These are phyloP conservation scores for Litoditis marina DNA, from an alignment of 2,888 invertebrate genomes.

Conservation along the genomic window DNA sequence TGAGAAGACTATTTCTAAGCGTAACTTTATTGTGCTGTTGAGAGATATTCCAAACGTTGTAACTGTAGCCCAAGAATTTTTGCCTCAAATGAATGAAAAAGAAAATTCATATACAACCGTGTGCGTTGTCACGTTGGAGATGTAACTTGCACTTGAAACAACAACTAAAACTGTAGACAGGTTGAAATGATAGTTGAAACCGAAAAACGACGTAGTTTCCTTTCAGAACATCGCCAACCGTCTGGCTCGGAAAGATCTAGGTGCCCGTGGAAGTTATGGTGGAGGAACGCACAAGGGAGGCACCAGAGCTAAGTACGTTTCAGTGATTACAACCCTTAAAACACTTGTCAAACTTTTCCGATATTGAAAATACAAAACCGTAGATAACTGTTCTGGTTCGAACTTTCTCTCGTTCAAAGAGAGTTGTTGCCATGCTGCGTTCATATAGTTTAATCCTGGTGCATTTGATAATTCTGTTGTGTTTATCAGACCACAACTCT, in stretches of 20 bases:
- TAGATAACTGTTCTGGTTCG: not conserved
- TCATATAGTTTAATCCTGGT: too few relatives aligned
- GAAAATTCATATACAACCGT: too few relatives aligned
- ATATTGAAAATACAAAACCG: constrained; percentile 1
- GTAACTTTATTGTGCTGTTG: too few relatives aligned
- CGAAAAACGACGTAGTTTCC: not conserved
- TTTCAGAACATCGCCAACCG: constrained; percentile 20
- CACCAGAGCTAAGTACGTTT: constrained; percentile 19
- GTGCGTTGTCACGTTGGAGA: too few relatives aligned
- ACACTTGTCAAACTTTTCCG: not conserved
- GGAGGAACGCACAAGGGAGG: constrained; percentile 31
- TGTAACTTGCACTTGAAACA: too few relatives aligned
- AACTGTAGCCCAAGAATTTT: too few relatives aligned
- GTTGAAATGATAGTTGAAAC: constrained; percentile 13
- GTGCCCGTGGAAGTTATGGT: constrained; percentile 31
- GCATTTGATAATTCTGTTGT: too few relatives aligned
- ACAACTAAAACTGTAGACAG: constrained; percentile 24
- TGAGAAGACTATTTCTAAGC: too few relatives aligned
- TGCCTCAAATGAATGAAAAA: too few relatives aligned
- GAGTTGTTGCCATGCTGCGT: not conserved
- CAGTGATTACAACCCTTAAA: not conserved
- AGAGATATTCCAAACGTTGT: too few relatives aligned
- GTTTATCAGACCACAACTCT: too few relatives aligned
- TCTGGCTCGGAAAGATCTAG: constrained; percentile 33
- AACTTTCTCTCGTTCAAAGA: not conserved